A percentile compares a stretch with the other conserved stretches of the same genome.
These are phyloP conservation scores for Lagodon rhomboides DNA, from an alignment of 2,797 vertebrate genomes.

Conservation along the genomic window DNA sequence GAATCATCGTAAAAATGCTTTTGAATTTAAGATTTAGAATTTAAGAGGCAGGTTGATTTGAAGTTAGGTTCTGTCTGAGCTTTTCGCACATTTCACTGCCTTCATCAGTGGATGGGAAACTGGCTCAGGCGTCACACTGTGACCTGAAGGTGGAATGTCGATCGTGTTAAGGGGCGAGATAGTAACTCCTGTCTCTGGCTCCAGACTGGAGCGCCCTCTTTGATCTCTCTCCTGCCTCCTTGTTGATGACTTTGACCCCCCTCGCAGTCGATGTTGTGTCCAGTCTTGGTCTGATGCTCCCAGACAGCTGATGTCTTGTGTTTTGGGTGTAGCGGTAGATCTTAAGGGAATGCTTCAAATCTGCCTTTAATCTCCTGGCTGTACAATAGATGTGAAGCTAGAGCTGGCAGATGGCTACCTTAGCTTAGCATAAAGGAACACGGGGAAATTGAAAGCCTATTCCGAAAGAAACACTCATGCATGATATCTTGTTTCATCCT, in stretches of 20 bases:
- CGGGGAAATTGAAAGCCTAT: not conserved
- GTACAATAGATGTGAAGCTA: not conserved
- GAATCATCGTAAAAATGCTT: too few relatives aligned
- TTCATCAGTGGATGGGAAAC: too few relatives aligned
- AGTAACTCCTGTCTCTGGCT: not conserved
- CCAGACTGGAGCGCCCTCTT: not conserved
- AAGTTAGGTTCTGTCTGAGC: too few relatives aligned
- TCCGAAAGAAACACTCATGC: not conserved
- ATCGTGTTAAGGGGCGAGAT: not conserved
- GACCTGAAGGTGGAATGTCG: too few relatives aligned
- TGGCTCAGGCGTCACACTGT: too few relatives aligned
- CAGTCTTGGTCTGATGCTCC: not conserved
- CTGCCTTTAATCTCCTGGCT: not conserved
- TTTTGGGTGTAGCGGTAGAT: too few relatives aligned
- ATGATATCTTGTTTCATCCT: not conserved
- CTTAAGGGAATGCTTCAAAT: too few relatives aligned
- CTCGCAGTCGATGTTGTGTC: not conserved
- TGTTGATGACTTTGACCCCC: not conserved
- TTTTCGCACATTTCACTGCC: too few relatives aligned
- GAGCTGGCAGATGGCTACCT: not conserved
- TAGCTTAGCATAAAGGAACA: not conserved
- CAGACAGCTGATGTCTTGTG: not conserved
- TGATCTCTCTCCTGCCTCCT: not conserved
- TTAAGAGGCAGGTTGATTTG: too few relatives aligned
- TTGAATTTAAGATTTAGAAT: too few relatives aligned